phyloP scores from a whole-genome alignment of 2,888 invertebrate species.

The Tenthredo livida region DNA sequence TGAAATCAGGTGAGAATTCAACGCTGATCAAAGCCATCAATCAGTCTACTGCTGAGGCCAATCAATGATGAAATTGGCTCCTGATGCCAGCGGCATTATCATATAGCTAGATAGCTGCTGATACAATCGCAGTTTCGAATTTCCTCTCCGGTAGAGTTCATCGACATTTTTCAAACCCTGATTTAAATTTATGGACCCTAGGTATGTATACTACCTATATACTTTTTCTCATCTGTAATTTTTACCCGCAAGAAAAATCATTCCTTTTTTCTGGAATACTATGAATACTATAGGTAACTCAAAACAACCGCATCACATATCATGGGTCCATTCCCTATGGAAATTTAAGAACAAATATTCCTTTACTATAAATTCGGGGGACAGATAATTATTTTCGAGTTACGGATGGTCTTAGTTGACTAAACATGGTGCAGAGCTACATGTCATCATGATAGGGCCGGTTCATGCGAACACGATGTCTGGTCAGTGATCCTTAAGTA shows the following conservation, averaged over 20 bases:
- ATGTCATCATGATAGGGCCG: no score
- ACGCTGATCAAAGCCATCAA: constrained; percentile 16
- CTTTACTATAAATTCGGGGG: no score
- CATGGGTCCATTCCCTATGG: no score
- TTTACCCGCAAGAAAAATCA: not conserved
- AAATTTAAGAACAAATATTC: no score
- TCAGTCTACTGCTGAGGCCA: not conserved
- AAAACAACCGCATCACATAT: no score
- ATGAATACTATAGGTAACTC: not conserved
- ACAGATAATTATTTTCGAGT: no score
- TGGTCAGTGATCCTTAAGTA: no score
- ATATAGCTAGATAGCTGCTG: not conserved
- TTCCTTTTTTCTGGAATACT: not conserved
- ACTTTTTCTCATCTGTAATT: not conserved
- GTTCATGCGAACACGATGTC: no score
- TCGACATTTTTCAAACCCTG: not conserved
- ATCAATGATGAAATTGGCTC: not conserved
- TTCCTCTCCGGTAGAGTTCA: not conserved
- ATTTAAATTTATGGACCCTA: not conserved
- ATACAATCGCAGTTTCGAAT: not conserved
- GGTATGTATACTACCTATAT: not conserved
- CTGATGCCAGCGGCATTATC: not conserved
- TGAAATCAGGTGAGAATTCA: constrained; percentile 77
- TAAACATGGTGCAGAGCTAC: no score
- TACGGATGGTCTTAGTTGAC: no score